Evolutionary conservation across 2,113 vertebrate genomes (phyloP), one percentile per base, ranked within the genome.

Genomic region (Petaurus breviceps): DNA sequence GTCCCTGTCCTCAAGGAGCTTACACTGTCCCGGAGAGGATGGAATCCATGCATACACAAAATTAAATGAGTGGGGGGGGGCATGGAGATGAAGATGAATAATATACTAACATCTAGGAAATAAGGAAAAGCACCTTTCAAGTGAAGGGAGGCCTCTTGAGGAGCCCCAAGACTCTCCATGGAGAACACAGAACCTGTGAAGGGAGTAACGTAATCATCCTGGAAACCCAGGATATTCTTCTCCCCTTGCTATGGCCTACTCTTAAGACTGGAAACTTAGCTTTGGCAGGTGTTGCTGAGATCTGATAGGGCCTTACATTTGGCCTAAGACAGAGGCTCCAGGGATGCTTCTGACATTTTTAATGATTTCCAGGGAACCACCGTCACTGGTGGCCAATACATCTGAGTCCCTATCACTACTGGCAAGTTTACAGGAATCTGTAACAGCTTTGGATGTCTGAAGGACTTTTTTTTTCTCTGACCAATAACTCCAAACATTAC

Each of bases 341-440:
- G 57, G 0, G 14, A 1, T 5, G 9, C 61, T 68, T 68, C 12
- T 31, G 16, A 37, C 12, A 68, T 16, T 68, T 68, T 19, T n/a
- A n/a, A 68, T 14, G 11, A 68, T 6, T 37, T 77, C 61, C 37
- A 19, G 61, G 61, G 31, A 77, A 7, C 16, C 12, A 37, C 0
- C 3, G 0, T 14, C 16, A 0, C 11, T n/a, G n/a, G n/a, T 16
- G 68, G 37, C 12, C 37, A n/a, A 4, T 22, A 16, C 16, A n/a
- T 19, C 5, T 22, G 16, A 77, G 16, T 43, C 37, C 37, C 37
- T 22, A 22, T 22, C 14, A 2, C 37, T 7, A 4, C 14, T 19
- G 4, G 12, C 37, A 77, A 77, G 37, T 37, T 68, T 37, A 57
- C 55, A 57, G 25, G 11, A 68, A 68, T 68, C 57, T 37, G 37